A percentile compares a stretch with the other conserved stretches of the same genome.
Evolutionary conservation across 1,140 invertebrate genomes (phyloP).

Genomic region (Triops longicaudatus): DNA sequence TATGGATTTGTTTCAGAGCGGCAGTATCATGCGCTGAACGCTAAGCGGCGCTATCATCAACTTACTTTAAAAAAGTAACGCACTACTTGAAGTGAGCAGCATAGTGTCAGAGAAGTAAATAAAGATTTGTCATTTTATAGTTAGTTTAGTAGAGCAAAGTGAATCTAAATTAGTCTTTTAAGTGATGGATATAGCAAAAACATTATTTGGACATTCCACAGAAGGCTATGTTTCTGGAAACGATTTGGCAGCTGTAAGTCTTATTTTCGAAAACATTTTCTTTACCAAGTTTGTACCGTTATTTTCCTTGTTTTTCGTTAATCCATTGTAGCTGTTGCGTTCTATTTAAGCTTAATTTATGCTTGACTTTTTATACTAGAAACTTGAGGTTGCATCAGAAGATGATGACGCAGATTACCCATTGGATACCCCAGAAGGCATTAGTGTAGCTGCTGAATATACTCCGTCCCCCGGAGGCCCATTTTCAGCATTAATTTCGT

Average conservation of each 20-base stretch:
- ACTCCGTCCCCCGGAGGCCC: conserved; percentile 41
- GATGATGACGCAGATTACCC: conserved; percentile 37
- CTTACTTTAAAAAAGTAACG: too few relatives aligned
- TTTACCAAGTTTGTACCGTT: conserved; percentile 20
- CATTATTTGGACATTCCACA: conserved; percentile 73
- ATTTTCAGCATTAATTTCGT: conserved; percentile 79
- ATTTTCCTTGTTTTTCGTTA: conserved; percentile 12
- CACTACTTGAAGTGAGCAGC: too few relatives aligned
- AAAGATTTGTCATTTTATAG: background rate
- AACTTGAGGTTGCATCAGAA: conserved; percentile 34
- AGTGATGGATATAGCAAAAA: conserved; percentile 73
- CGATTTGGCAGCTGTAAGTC: conserved; percentile 65
- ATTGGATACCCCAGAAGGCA: conserved; percentile 50
- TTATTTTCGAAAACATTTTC: conserved; percentile 21
- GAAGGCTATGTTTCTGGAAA: conserved; percentile 73
- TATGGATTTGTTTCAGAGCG: too few relatives aligned
- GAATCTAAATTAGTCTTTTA: conserved; percentile 22
- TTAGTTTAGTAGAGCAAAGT: background rate
- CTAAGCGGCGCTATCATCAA: too few relatives aligned
- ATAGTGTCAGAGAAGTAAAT: background rate
- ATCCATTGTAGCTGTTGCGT: background rate
- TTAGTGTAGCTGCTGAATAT: conserved; percentile 50
- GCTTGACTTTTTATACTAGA: conserved; percentile 37
- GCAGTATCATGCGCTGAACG: too few relatives aligned
- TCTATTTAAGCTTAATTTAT: conserved; percentile 76